Conservation (phyloP, 2,888 invertebrate species). For the Pinctada fucata region DNA sequence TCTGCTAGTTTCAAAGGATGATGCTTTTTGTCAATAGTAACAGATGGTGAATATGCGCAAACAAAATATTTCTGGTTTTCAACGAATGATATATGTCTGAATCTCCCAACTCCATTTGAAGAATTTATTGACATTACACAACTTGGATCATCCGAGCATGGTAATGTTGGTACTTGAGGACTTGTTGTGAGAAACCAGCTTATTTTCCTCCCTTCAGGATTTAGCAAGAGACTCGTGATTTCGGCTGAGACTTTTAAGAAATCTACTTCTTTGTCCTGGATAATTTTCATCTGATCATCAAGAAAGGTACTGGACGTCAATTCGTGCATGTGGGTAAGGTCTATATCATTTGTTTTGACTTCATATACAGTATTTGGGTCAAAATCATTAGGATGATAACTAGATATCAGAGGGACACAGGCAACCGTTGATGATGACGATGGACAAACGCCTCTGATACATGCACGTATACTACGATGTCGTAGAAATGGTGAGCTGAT, state of each 20-base stretch:
- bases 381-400: constrained; percentile 1
- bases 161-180: constrained; percentile 1
- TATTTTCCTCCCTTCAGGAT: constrained; percentile 30
- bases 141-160: neutral
- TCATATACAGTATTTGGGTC: constrained; percentile 31
- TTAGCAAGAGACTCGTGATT: constrained; percentile 36
- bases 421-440: neutral
- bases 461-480: neutral
- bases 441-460: constrained; percentile 13
- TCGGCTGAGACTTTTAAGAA: constrained; percentile 24
- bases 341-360: constrained; percentile 11
- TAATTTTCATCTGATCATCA: constrained; percentile 15
- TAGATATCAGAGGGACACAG: neutral
- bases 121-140: constrained; percentile 20
- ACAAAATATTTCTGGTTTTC: constrained; percentile 19
- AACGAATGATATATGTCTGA: constrained; percentile 10
- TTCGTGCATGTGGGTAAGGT: neutral
- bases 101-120: constrained; percentile 15
- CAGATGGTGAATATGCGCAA: constrained; percentile 10
- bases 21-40: neutral
- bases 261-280: constrained; percentile 42
- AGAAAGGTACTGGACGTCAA: constrained; percentile 30
- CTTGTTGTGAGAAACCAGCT: constrained; percentile 43
- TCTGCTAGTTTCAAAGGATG: neutral
- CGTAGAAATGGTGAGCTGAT: too few species aligned